phyloP scores from a whole-genome alignment of 2,888 invertebrate genomes.

The Epiblema foenella region DNA sequence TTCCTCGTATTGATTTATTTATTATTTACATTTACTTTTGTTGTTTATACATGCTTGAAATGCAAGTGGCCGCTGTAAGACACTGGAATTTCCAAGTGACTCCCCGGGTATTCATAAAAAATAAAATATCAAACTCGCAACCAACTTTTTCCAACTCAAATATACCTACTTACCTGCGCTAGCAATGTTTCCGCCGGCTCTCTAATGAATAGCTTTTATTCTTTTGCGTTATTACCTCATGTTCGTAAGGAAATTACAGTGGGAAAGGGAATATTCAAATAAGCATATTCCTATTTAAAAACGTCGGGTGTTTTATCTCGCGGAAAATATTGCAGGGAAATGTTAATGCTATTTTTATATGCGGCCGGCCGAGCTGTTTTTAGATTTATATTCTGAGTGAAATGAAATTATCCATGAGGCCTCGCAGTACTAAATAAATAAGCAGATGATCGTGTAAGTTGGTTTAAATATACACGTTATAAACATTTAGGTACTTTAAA shows the following conservation, averaged over 20 bases:
- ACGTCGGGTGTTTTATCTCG: conserved; percentile 32
- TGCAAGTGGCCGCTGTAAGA: conserved; percentile 1
- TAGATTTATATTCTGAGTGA: conserved; percentile 20
- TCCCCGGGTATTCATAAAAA: conserved; percentile 19
- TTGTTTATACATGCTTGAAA: background rate
- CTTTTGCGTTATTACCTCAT: conserved; percentile 44
- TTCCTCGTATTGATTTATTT: background rate
- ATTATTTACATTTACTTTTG: background rate
- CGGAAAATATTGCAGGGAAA: conserved; percentile 32
- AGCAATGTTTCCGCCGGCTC: conserved; percentile 49
- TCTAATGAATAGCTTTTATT: conserved; percentile 54
- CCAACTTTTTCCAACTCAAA: conserved; percentile 49
- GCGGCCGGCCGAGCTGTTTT: conserved; percentile 22
- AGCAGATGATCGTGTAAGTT: background rate
- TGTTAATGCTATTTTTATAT: conserved; percentile 28
- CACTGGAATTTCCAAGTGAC: background rate
- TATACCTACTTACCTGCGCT: conserved; percentile 32
- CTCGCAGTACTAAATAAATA: conserved; percentile 1
- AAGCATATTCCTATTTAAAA: conserved; percentile 38
- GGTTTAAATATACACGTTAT: background rate
- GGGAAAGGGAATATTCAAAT: conserved; percentile 39
- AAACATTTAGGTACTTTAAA: background rate
- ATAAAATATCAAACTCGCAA: conserved; percentile 51
- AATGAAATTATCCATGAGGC: background rate
- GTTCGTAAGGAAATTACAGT: conserved; percentile 38